Conservation (phyloP, 2,797 vertebrate genomes). For the Tolypeutes matacus region DNA sequence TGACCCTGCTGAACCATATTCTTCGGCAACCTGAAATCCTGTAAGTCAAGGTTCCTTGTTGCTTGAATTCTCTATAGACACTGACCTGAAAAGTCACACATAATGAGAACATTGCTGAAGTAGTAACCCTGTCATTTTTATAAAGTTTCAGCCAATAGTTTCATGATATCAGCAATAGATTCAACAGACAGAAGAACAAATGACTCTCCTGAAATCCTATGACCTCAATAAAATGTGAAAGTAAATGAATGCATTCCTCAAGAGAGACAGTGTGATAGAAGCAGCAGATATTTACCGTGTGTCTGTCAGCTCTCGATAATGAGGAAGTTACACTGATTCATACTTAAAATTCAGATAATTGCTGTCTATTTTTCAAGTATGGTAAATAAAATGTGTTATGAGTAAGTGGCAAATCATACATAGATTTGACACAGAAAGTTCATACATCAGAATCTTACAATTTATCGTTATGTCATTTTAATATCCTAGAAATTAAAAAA, state of each 20-base stretch:
- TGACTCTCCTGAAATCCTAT: constrained; percentile 1
- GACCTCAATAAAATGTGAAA: constrained; percentile 9
- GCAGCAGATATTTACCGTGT: background rate
- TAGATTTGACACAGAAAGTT: background rate
- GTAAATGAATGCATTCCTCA: background rate
- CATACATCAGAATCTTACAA: background rate
- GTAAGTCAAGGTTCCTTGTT: background rate
- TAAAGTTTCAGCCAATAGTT: constrained; percentile 21
- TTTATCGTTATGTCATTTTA: background rate
- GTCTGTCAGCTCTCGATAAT: background rate
- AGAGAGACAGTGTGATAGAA: background rate
- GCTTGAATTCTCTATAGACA: constrained; percentile 43
- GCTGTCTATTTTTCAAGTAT: background rate
- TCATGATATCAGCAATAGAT: constrained; percentile 58
- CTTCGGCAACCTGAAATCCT: constrained; percentile 3
- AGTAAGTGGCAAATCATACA: background rate
- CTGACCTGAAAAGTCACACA: constrained; percentile 55
- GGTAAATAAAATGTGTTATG: background rate
- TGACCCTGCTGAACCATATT: constrained; percentile 2
- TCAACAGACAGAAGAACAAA: constrained; percentile 18
- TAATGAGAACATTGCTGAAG: constrained; percentile 59
- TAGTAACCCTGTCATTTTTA: constrained; percentile 57
- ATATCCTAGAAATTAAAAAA: background rate
- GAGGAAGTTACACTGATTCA: background rate
- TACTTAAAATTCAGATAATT: constrained; percentile 10